phyloP scores from a whole-genome alignment of 2,888 invertebrate species.

The Xanthorhoe designata region DNA sequence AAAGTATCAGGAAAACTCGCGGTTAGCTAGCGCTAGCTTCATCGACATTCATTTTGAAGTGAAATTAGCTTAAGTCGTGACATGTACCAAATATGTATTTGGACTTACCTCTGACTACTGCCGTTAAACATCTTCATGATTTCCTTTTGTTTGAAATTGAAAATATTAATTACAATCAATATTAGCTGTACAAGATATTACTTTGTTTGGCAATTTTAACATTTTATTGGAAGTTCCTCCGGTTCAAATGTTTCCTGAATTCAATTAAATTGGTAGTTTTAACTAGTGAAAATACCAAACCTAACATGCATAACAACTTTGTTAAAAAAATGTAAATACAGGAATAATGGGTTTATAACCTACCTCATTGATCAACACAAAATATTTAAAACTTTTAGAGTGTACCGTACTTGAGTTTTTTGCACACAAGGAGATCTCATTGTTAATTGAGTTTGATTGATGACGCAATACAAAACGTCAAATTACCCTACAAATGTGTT shows the following conservation, averaged over 20 bases:
- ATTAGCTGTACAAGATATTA: background rate
- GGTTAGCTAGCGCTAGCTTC: too few relatives aligned
- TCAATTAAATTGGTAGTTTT: background rate
- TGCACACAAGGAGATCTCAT: conserved; percentile 47
- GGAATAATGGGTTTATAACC: background rate
- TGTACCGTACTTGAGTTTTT: conserved; percentile 25
- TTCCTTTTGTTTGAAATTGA: too few relatives aligned
- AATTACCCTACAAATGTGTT: conserved; percentile 75
- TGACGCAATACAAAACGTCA: conserved; percentile 79
- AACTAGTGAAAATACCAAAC: background rate
- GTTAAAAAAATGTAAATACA: background rate
- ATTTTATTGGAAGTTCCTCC: background rate
- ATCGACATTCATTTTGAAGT: too few relatives aligned
- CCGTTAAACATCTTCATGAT: too few relatives aligned
- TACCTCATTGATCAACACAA: conserved; percentile 13
- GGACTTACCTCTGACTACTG: too few relatives aligned
- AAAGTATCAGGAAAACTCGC: too few relatives aligned
- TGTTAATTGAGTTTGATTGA: conserved; percentile 80
- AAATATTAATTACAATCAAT: too few relatives aligned
- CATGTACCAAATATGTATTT: too few relatives aligned
- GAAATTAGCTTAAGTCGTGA: too few relatives aligned
- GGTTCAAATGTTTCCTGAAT: background rate
- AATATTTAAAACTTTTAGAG: conserved; percentile 17
- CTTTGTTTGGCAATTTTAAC: background rate
- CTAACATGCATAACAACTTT: background rate